A percentile compares a stretch with the other conserved stretches of the same genome.
Evolutionary conservation across 2,113 vertebrate genomes (phyloP).

Genomic region (Eupsittula cactorum): DNA sequence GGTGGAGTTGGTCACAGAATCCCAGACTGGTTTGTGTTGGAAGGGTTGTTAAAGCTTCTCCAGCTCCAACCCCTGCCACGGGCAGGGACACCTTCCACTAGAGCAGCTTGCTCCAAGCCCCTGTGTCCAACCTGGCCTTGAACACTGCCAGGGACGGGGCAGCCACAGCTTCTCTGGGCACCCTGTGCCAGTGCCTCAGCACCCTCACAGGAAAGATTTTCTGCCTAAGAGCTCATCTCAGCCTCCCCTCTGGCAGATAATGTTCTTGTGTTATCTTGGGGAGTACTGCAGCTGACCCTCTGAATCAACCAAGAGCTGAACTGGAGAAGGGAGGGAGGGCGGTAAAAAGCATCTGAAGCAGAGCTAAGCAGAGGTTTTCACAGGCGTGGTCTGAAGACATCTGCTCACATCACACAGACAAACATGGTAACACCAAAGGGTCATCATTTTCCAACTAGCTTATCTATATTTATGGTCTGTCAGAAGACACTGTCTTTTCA

Average conservation of each 20-base stretch:
- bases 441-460: background rate
- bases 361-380: background rate
- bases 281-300: background rate
- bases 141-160: background rate
- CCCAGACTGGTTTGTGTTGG: background rate
- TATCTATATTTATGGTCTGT: background rate
- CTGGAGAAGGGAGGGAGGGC: background rate
- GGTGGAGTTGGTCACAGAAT: background rate
- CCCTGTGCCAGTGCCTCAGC: background rate
- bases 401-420: background rate
- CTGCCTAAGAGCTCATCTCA: background rate
- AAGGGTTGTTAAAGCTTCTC: background rate
- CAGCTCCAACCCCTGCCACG: background rate
- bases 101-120: accelerated
- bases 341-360: background rate
- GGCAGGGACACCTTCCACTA: background rate
- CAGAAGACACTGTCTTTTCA: background rate
- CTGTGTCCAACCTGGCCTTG: background rate
- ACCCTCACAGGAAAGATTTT: background rate
- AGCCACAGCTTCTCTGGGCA: too few species aligned
- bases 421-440: background rate
- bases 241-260: background rate
- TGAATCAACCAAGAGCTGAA: too few species aligned
- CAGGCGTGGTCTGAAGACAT: background rate
- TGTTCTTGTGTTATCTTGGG: background rate